Conservation (phyloP, 35 echinoderm and acorn worm genomes). For the Patiria miniata region DNA sequence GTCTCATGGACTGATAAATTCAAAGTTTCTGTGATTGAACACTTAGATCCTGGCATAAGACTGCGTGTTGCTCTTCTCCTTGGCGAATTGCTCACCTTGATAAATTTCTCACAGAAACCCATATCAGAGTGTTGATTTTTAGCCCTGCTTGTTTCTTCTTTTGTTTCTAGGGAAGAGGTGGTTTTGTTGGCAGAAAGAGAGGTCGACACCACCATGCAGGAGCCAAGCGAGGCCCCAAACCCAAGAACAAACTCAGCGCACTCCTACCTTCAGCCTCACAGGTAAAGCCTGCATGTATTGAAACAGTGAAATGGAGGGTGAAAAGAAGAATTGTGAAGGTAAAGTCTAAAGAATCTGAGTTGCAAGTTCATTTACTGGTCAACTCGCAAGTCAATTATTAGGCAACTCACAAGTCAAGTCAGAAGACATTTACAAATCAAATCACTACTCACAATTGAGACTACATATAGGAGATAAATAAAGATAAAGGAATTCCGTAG, state of each 20-base stretch:
- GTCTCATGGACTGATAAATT: neutral
- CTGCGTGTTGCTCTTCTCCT: neutral
- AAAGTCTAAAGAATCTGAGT: neutral
- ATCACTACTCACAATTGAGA: too few relatives aligned
- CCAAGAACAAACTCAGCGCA: slow-evolving; percentile 63
- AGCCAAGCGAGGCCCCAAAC: slow-evolving; percentile 77
- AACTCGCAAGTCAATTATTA: too few relatives aligned
- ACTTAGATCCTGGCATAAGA: neutral
- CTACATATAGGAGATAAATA: too few relatives aligned
- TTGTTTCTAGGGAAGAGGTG: slow-evolving; percentile 62
- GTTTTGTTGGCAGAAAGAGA: slow-evolving; percentile 58
- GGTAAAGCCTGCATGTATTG: slow-evolving; percentile 29
- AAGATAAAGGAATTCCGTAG: too few relatives aligned
- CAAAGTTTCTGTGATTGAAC: neutral
- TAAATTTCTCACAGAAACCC: too few relatives aligned
- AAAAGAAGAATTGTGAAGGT: neutral
- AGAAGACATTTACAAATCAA: too few relatives aligned
- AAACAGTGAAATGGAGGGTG: neutral
- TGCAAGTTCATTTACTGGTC: too few relatives aligned
- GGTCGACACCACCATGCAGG: slow-evolving; percentile 37
- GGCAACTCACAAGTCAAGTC: too few relatives aligned
- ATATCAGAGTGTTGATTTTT: too few relatives aligned
- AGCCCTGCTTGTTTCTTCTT: neutral
- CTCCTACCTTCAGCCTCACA: slow-evolving; percentile 28
- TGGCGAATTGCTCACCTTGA: neutral